A percentile compares a stretch with the other conserved stretches of the same genome.
Conservation (phyloP, 2,888 invertebrate genomes). For the Cantharis rustica region DNA sequence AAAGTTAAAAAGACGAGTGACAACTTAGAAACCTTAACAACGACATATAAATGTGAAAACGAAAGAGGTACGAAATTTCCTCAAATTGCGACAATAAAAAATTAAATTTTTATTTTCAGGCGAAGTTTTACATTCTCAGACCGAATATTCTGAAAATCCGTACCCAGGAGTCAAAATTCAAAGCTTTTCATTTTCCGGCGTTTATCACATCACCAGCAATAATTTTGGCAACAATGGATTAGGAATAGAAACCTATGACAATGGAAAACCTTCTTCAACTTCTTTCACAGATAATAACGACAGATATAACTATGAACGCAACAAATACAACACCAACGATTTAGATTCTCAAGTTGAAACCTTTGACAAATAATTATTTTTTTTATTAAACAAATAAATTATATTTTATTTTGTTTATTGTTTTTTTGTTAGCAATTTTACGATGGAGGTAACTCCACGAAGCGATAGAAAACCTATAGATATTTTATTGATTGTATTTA, state of each 20-base stretch:
- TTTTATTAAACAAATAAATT: neutral
- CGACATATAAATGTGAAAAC: conserved; percentile 31
- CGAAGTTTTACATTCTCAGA: conserved; percentile 10
- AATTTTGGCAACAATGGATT: neutral
- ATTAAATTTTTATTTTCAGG: conserved; percentile 4
- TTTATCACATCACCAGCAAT: conserved; percentile 2
- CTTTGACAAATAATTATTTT: neutral
- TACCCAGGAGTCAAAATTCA: conserved; percentile 10
- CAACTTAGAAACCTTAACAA: conserved; percentile 26
- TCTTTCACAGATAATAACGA: neutral
- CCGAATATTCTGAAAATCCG: conserved; percentile 2
- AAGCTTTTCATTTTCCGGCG: conserved; percentile 13
- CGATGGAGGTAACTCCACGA: too few species aligned
- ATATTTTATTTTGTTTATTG: neutral
- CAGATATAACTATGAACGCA: neutral
- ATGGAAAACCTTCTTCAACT: neutral
- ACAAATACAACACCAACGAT: neutral
- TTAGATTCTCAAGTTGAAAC: neutral
- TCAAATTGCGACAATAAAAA: neutral
- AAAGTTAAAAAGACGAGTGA: conserved; percentile 27
- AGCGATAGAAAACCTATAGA: too few species aligned
- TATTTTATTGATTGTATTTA: too few species aligned
- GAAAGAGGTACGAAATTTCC: conserved; percentile 21
- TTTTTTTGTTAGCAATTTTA: too few species aligned
- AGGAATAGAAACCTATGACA: neutral